phyloP scores from a whole-genome alignment of 2,797 vertebrate species.

The Lepus townsendii region DNA sequence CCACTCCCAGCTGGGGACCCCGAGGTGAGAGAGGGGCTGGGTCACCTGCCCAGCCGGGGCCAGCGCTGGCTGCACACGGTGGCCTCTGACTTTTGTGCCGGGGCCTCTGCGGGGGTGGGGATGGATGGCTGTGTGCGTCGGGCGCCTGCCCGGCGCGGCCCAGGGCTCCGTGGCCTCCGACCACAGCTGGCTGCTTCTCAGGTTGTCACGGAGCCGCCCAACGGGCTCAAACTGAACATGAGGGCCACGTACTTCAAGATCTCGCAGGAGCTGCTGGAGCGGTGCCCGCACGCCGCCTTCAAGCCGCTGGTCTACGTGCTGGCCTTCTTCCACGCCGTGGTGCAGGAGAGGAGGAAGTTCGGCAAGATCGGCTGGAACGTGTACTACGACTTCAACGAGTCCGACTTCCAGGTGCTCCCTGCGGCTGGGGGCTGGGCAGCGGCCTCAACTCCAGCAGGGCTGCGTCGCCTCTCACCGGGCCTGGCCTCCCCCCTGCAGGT shows the following conservation, averaged over 20 bases:
- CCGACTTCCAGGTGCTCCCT: slow-evolving; percentile 94
- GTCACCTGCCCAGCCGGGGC: background rate
- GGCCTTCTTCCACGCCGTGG: slow-evolving; percentile 98
- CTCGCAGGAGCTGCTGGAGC: slow-evolving; percentile 89
- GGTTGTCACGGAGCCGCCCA: slow-evolving; percentile 98
- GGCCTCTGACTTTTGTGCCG: background rate
- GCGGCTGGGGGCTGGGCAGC: too few species aligned
- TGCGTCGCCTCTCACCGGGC: rapidly evolving
- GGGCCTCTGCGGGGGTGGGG: too few species aligned
- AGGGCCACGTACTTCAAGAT: slow-evolving; percentile 97
- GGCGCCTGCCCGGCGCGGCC: too few species aligned
- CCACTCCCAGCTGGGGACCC: background rate
- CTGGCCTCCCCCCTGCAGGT: slow-evolving; percentile 88
- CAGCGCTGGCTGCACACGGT: too few species aligned
- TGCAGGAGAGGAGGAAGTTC: slow-evolving; percentile 98
- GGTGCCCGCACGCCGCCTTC: slow-evolving; percentile 94
- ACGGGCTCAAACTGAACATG: slow-evolving; percentile 97
- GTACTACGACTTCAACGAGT: slow-evolving; percentile 97
- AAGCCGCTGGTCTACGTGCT: slow-evolving; percentile 95
- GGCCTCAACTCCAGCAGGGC: background rate
- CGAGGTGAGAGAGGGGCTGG: background rate
- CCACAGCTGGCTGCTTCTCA: slow-evolving; percentile 74
- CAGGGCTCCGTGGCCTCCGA: rapidly evolving
- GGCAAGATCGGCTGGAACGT: slow-evolving; percentile 99
- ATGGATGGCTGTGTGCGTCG: too few species aligned